Evolutionary conservation across 1,140 invertebrate species (phyloP).

Genomic region (Homarus americanus): DNA sequence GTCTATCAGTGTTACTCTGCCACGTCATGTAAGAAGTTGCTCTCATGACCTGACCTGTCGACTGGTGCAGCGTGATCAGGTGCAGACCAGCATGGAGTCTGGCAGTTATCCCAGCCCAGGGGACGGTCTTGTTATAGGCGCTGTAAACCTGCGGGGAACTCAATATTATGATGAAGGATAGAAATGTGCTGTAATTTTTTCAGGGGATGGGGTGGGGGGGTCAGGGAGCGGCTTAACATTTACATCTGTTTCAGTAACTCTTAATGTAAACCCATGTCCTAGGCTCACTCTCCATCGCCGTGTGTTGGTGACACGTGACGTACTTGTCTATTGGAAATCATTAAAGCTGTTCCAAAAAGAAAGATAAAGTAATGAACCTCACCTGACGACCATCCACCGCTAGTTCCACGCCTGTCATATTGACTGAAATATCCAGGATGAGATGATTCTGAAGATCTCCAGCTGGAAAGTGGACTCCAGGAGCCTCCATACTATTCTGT

Average conservation of each 20-base stretch:
- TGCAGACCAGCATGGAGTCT: conserved; percentile 60
- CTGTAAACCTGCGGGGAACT: conserved; percentile 52
- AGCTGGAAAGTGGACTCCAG: not conserved
- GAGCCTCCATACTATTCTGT: no score
- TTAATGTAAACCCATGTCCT: no score
- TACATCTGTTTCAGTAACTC: no score
- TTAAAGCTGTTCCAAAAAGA: no score
- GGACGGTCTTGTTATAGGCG: not conserved
- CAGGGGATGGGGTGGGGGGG: no score
- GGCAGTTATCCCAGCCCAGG: conserved; percentile 12
- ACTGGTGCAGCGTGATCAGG: conserved; percentile 54
- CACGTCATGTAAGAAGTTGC: conserved; percentile 59
- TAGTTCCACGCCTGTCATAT: conserved; percentile 30
- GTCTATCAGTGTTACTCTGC: conserved; percentile 36
- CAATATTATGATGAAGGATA: no score
- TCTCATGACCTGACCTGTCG: conserved; percentile 44
- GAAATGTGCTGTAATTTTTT: no score
- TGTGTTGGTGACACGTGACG: no score
- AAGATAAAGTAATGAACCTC: no score
- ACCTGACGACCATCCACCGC: conserved; percentile 34
- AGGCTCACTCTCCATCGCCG: no score
- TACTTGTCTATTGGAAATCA: no score
- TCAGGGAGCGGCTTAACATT: no score
- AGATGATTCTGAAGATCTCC: not conserved
- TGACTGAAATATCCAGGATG: conserved; percentile 38